Evolutionary conservation across 1,140 invertebrate species (phyloP).

Genomic region (Camponotus floridanus): DNA sequence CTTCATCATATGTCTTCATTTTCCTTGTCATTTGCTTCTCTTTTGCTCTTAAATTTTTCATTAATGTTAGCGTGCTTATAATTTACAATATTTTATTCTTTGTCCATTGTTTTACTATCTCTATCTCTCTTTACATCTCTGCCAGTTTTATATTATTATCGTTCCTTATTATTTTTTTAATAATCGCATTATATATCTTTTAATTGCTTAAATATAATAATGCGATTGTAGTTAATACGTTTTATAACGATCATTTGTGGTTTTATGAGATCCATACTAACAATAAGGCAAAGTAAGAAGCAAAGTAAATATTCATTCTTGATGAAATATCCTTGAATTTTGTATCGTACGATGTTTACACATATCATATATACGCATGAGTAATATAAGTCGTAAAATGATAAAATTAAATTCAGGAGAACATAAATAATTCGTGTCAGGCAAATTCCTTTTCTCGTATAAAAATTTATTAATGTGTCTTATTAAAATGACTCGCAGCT

Average conservation of each 20-base stretch:
- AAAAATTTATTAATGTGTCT: conserved; percentile 43
- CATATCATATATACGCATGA: background rate
- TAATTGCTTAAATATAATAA: background rate
- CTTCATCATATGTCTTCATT: background rate
- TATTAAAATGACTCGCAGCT: background rate
- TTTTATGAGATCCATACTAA: background rate
- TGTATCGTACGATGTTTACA: background rate
- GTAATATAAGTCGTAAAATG: background rate
- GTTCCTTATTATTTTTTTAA: background rate
- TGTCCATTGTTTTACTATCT: background rate
- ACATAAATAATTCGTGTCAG: background rate
- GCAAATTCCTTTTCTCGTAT: background rate
- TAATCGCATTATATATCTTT: conserved; percentile 4
- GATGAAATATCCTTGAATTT: conserved; percentile 2
- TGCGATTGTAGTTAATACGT: background rate
- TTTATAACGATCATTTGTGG: background rate
- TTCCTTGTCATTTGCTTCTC: background rate
- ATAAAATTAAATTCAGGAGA: background rate
- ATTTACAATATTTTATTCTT: background rate
- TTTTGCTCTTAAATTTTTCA: background rate
- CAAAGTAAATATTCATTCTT: background rate
- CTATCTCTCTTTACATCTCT: background rate
- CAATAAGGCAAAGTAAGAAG: background rate
- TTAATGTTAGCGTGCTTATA: background rate
- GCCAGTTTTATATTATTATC: conserved; percentile 2